These are phyloP conservation scores for Metopia argyrocephala DNA, from an alignment of 2,888 invertebrate species.

Conservation along the genomic window DNA sequence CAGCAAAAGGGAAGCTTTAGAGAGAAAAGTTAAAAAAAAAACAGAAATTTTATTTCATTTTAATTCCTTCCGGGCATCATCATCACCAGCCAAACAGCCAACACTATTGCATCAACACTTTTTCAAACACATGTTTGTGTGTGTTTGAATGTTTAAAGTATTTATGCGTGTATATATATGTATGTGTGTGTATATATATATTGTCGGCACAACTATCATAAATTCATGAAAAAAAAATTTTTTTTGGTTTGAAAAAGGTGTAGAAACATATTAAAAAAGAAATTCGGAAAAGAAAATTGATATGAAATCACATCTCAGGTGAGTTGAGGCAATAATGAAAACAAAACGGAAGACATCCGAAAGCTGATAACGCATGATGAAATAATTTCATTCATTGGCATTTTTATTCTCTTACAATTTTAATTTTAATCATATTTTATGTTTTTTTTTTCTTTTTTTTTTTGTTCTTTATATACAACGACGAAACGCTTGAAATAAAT, in stretches of 20 bases:
- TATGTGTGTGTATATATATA: too few relatives aligned
- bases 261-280: neutral
- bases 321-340: too few relatives aligned
- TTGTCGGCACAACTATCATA: neutral
- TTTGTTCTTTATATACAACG: too few relatives aligned
- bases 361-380: conserved; percentile 9
- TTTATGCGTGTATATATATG: neutral
- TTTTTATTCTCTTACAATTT: neutral
- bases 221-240: neutral
- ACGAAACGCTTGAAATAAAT: too few relatives aligned
- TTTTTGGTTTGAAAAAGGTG: neutral
- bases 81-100: conserved; percentile 15
- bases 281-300: neutral
- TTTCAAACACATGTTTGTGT: neutral
- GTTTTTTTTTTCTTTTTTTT: too few relatives aligned
- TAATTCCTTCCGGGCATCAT: conserved; percentile 47
- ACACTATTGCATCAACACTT: neutral
- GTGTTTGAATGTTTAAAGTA: too few relatives aligned
- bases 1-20: neutral
- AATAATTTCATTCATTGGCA: neutral
- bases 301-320: neutral
- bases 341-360: neutral
- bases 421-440: neutral
- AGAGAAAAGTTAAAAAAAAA: neutral
- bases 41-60: conserved; percentile 42